These are phyloP conservation scores for Engystomops pustulosus DNA, from an alignment of 2,113 vertebrate species.

Conservation along the genomic window DNA sequence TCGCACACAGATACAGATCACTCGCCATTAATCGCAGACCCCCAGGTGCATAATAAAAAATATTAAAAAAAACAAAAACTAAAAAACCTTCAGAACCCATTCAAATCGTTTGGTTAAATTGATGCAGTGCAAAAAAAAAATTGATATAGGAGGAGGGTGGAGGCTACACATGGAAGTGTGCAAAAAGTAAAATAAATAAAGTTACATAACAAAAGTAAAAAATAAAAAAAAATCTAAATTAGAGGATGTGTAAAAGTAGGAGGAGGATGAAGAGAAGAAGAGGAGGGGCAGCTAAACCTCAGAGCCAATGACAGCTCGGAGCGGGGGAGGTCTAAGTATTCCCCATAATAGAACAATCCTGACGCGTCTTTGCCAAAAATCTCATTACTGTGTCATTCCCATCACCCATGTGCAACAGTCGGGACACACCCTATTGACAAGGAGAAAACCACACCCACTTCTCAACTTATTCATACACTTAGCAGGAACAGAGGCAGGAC, in stretches of 20 bases:
- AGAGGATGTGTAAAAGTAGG: not conserved
- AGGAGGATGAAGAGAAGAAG: not conserved
- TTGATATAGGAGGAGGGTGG: not conserved
- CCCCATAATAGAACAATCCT: no score
- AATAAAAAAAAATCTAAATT: no score
- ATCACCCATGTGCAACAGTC: no score
- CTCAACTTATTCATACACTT: not conserved
- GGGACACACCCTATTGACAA: not conserved
- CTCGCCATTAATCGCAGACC: conserved; percentile 8
- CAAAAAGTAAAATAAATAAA: not conserved
- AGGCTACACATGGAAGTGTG: not conserved
- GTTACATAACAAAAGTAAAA: not conserved
- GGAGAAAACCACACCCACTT: not conserved
- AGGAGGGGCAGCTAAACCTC: not conserved
- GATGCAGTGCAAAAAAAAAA: conserved; percentile 10
- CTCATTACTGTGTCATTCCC: not conserved
- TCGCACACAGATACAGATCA: conserved; percentile 38
- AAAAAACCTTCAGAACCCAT: not conserved
- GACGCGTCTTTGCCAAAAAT: no score
- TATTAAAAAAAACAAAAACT: no score
- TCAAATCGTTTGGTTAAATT: conserved; percentile 3
- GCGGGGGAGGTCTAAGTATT: no score
- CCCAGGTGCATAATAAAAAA: conserved; percentile 21
- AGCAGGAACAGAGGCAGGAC: not conserved
- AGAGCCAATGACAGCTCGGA: no score